Evolutionary conservation across 2,113 vertebrate species (phyloP), one percentile per base, ranked within the genome.

Genomic region (Ovis canadensis): DNA sequence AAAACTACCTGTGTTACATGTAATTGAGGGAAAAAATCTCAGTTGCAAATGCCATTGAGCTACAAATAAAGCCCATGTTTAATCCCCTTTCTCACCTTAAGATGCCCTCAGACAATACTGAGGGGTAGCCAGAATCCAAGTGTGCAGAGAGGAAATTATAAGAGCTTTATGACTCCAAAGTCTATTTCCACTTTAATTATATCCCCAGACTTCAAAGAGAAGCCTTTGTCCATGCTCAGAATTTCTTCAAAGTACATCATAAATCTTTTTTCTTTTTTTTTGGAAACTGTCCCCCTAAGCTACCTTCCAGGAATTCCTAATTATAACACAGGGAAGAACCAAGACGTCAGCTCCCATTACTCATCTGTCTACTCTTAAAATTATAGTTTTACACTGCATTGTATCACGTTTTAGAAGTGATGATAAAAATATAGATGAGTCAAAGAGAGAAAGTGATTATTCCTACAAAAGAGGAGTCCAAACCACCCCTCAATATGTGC

Each of bases 181-280:
- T 59, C 81, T 98, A 48, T 62, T 94, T 95, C 80, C 57, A 80
- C 91, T 96, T 95, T 93, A 97, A 96, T 97, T 98, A 92, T 15
- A 15, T 98, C 96, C 60, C 55, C 91, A 95, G 19, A 96, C 94
- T 97, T 98, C 95, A 98, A 98, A 98, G 93, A 89, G 86, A 97
- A 98, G n/a, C 17, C 33, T 98, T 98, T 98, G 74, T 96, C 36
- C 57, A 91, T 48, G 92, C 88, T 97, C 33, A 96, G 52, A 88
- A 55, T 83, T 94, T 96, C 95, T 97, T 78, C 6, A 93, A 92
- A 97, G 84, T 94, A 85, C 45, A 90, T 90, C 97, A 55, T 97
- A 98, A 98, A 98, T 98, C 91, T 87, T 91, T 87, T 93, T 77
- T 78, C 29, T 90, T 74, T 78, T 80, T 92, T 91, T 62, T 93